Evolutionary conservation across 1,140 invertebrate species (phyloP).

Genomic region (Stegodyphus mimosarum): DNA sequence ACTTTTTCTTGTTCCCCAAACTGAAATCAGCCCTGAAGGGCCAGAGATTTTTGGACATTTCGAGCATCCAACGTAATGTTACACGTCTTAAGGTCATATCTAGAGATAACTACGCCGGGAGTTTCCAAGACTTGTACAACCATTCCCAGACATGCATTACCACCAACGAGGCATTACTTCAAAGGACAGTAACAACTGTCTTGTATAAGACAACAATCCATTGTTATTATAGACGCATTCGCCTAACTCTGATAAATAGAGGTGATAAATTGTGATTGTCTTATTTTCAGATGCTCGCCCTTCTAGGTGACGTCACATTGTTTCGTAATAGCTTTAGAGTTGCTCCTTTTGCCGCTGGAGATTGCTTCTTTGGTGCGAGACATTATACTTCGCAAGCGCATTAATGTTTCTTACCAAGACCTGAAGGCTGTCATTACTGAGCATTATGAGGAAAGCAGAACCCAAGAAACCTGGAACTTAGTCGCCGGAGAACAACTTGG

Average conservation of each 20-base stretch:
- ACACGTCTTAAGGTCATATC: background rate
- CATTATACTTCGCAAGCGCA: too few relatives aligned
- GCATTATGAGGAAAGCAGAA: too few relatives aligned
- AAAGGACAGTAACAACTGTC: background rate
- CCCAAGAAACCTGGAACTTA: too few relatives aligned
- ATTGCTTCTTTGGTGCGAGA: too few relatives aligned
- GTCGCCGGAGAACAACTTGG: too few relatives aligned
- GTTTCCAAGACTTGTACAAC: background rate
- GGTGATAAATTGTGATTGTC: background rate
- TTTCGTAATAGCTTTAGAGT: too few relatives aligned
- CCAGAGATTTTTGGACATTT: background rate
- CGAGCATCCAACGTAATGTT: background rate
- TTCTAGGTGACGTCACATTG: too few relatives aligned
- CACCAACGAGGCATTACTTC: background rate
- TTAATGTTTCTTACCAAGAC: too few relatives aligned
- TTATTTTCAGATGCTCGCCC: too few relatives aligned
- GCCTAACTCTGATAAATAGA: background rate
- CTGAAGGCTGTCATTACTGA: too few relatives aligned
- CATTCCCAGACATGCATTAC: background rate
- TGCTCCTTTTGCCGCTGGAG: too few relatives aligned
- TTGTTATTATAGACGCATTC: background rate
- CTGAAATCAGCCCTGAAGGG: conserved; percentile 12
- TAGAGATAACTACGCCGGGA: background rate
- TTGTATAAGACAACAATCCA: background rate
- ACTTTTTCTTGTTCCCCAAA: background rate